These are phyloP conservation scores for Spodoptera litura DNA, from an alignment of 1,140 invertebrate genomes.

Conservation along the genomic window DNA sequence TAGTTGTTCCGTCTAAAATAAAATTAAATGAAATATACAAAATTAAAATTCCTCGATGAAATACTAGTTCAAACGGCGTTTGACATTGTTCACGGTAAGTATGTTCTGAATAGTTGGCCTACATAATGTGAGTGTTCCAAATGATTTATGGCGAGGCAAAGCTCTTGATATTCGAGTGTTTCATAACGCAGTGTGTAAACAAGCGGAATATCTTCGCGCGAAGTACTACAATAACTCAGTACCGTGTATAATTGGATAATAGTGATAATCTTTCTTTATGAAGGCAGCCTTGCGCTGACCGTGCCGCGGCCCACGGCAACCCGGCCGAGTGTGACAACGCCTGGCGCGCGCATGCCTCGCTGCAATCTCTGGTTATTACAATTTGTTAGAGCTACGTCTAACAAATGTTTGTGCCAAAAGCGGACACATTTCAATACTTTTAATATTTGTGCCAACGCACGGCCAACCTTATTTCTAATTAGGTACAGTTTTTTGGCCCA, in stretches of 20 bases:
- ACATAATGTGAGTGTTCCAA: conserved; percentile 30
- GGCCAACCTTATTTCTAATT: conserved; percentile 50
- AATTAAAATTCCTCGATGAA: conserved; percentile 19
- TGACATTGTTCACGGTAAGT: conserved; percentile 39
- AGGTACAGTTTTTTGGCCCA: conserved; percentile 74
- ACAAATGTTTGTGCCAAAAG: conserved; percentile 50
- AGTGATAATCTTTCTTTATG: conserved; percentile 69
- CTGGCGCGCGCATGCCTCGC: background rate
- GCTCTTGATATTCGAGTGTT: conserved; percentile 38
- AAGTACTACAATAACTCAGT: conserved; percentile 64
- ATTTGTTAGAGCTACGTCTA: background rate
- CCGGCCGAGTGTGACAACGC: conserved; percentile 5
- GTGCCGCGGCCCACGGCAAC: conserved; percentile 12
- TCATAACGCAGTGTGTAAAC: conserved; percentile 46
- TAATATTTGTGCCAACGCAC: conserved; percentile 44
- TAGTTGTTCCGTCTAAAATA: background rate
- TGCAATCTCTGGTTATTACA: conserved; percentile 1
- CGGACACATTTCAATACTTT: conserved; percentile 49
- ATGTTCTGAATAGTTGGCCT: conserved; percentile 35
- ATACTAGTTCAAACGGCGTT: conserved; percentile 14
- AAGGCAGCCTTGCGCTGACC: conserved; percentile 69
- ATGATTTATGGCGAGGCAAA: conserved; percentile 34
- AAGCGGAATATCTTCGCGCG: conserved; percentile 51
- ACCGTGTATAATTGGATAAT: conserved; percentile 78
- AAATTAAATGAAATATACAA: conserved; percentile 10